Evolutionary conservation across 2,888 invertebrate genomes (phyloP).

Genomic region (Serripes groenlandicus): DNA sequence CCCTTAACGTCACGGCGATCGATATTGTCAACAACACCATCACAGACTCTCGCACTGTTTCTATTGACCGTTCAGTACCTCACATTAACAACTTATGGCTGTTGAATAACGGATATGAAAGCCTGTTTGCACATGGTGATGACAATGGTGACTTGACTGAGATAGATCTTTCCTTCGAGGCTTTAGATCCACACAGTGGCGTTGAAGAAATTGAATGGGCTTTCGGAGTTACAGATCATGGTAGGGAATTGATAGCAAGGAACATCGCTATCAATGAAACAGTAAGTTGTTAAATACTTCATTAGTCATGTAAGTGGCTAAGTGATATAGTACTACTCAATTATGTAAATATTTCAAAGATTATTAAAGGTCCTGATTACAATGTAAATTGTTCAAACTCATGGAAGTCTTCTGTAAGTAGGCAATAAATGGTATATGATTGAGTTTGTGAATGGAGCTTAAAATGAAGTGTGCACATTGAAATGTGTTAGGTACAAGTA

Average conservation of each 20-base stretch:
- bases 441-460: too few species aligned
- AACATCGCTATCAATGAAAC: conserved; percentile 7
- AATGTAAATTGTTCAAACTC: too few species aligned
- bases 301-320: too few species aligned
- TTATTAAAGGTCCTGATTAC: too few species aligned
- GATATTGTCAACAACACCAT: conserved; percentile 63
- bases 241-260: conserved; percentile 11
- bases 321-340: too few species aligned
- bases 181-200: conserved; percentile 73
- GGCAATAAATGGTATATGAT: too few species aligned
- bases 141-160: conserved; percentile 65
- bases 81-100: conserved; percentile 66
- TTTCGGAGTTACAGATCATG: conserved; percentile 56
- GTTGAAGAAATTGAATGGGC: conserved; percentile 65
- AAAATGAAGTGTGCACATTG: too few species aligned
- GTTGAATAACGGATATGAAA: conserved; percentile 52
- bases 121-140: conserved; percentile 62
- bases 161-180: conserved; percentile 65
- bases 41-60: conserved; percentile 50
- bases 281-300: not conserved
- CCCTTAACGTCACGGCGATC: conserved; percentile 53
- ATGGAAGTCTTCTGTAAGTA: too few species aligned
- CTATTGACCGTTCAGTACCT: conserved; percentile 66
- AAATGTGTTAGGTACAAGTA: too few species aligned
- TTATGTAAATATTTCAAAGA: too few species aligned